Conservation (phyloP, 2,888 invertebrate species). For the Cinara cedri region DNA sequence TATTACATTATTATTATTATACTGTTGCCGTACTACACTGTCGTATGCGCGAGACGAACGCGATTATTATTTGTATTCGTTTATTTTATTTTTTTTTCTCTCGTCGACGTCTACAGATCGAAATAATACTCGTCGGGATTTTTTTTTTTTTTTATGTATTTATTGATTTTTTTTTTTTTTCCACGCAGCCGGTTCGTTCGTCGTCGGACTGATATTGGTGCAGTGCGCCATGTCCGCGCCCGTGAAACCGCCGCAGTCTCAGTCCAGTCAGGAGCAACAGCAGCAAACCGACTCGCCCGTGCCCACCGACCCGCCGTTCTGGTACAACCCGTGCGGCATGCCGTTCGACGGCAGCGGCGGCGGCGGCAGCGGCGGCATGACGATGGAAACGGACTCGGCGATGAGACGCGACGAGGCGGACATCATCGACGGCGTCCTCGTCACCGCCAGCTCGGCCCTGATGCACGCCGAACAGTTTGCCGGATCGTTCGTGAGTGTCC, state of each 20-base stretch:
- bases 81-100: neutral
- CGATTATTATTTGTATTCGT: too few relatives aligned
- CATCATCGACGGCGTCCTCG: slow-evolving; percentile 34
- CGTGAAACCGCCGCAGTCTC: neutral
- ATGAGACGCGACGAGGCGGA: slow-evolving; percentile 17
- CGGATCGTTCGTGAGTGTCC: slow-evolving; percentile 47
- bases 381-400: slow-evolving; percentile 39
- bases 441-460: slow-evolving; percentile 33
- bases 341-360: slow-evolving; percentile 37
- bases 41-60: neutral
- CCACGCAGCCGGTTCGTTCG: slow-evolving; percentile 45
- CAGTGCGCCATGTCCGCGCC: slow-evolving; percentile 48
- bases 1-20: neutral
- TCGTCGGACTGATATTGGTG: slow-evolving; percentile 45
- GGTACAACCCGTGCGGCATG: slow-evolving; percentile 50
- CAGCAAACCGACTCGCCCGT: neutral
- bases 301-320: slow-evolving; percentile 41
- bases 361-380: slow-evolving; percentile 20
- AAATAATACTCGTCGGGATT: neutral
- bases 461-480: slow-evolving; percentile 45
- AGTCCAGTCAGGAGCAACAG: neutral
- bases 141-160: neutral
- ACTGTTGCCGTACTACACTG: neutral
- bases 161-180: neutral
- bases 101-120: neutral